A percentile compares a stretch with the other conserved stretches of the same genome.
Conservation (phyloP, 1,140 invertebrate species). For the Drosophila nebulosa region DNA sequence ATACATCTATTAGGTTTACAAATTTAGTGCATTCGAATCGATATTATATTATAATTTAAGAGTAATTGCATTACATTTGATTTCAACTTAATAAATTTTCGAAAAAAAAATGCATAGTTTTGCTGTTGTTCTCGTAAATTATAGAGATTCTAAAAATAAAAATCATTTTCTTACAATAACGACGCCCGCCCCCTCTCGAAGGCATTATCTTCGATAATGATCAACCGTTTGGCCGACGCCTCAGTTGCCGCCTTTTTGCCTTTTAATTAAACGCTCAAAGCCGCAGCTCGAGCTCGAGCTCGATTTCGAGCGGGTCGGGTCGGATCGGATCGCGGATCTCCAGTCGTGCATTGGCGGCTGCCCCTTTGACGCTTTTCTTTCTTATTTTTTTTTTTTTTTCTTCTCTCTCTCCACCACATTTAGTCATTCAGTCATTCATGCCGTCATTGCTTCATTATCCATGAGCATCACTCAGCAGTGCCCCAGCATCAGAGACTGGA, state of each 20-base stretch:
- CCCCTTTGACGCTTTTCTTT: constrained; percentile 62
- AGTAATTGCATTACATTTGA: no score
- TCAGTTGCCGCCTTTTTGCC: constrained; percentile 17
- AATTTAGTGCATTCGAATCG: no score
- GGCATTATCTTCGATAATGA: constrained; percentile 9
- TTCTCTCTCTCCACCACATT: constrained; percentile 38
- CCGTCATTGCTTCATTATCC: constrained; percentile 73
- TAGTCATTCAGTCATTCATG: constrained; percentile 46
- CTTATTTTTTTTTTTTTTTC: not conserved
- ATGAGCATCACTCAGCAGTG: constrained; percentile 70
- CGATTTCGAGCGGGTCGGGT: constrained; percentile 9
- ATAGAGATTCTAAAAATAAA: constrained; percentile 6
- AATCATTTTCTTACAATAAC: not conserved
- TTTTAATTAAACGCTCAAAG: constrained; percentile 73
- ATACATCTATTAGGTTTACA: no score
- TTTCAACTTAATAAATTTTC: not conserved
- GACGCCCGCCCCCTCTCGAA: not conserved
- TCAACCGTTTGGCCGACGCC: constrained; percentile 10
- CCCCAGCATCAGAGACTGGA: constrained; percentile 18
- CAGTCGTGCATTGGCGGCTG: constrained; percentile 31
- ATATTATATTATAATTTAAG: no score
- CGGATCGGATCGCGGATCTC: not conserved
- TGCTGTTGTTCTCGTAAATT: constrained; percentile 2
- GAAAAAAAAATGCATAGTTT: not conserved
- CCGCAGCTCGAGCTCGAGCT: constrained; percentile 45